Evolutionary conservation across 2,888 invertebrate species (phyloP).

Genomic region (Strigamia maritima): DNA sequence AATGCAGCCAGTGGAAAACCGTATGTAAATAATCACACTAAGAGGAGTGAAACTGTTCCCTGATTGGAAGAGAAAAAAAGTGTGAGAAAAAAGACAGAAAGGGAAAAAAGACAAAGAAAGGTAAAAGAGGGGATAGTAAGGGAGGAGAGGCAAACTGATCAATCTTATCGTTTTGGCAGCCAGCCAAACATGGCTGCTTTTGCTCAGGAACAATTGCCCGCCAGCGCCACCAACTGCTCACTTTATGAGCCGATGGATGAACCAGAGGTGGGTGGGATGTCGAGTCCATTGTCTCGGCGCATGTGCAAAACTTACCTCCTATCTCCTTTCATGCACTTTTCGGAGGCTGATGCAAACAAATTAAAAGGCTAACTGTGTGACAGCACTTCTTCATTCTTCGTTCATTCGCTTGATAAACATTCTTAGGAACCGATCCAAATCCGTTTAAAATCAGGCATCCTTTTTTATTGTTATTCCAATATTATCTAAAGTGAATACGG

Average conservation of each 20-base stretch:
- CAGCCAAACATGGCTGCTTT: slow-evolving; percentile 35
- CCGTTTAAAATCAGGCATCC: not conserved
- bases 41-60: slow-evolving; percentile 21
- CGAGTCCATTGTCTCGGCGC: slow-evolving; percentile 20
- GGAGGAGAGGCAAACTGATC: slow-evolving; percentile 33
- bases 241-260: slow-evolving; percentile 32
- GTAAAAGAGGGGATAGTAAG: slow-evolving; percentile 17
- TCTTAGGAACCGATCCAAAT: not conserved
- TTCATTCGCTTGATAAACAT: not conserved
- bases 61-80: not conserved
- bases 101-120: not conserved
- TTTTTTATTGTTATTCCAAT: not conserved
- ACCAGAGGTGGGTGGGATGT: slow-evolving; percentile 25
- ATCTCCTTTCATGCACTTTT: slow-evolving; percentile 30
- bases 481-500: not conserved
- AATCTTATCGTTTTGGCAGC: slow-evolving; percentile 36
- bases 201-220: slow-evolving; percentile 24
- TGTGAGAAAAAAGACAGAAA: not conserved
- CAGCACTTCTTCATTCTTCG: not conserved
- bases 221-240: slow-evolving; percentile 33
- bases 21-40: slow-evolving; percentile 32
- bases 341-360: slow-evolving; percentile 14
- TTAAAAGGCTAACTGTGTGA: slow-evolving; percentile 26
- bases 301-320: slow-evolving; percentile 26
- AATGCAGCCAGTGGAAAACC: slow-evolving; percentile 32